Evolutionary conservation across 2,113 vertebrate species (phyloP).

Genomic region (Pongo pygmaeus): DNA sequence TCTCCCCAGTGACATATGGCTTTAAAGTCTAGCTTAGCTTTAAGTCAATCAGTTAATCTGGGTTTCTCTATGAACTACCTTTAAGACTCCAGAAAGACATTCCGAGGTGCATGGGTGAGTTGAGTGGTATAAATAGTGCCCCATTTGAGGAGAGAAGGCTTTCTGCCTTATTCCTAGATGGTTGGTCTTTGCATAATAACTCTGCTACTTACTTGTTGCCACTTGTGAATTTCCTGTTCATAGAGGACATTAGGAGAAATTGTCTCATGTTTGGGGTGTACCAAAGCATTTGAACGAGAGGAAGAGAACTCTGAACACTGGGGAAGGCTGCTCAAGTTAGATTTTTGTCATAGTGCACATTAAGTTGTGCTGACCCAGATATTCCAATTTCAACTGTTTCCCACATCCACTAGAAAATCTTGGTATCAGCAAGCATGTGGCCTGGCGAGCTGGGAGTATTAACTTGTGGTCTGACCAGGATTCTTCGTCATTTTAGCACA

Average conservation of each 20-base stretch:
- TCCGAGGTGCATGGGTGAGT: background rate
- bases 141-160: background rate
- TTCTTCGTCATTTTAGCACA: conserved; percentile 36
- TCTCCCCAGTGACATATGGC: background rate
- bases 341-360: conserved; percentile 59
- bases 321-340: background rate
- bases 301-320: background rate
- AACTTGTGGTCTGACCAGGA: conserved; percentile 44
- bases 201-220: background rate
- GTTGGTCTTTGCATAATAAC: background rate
- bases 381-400: conserved; percentile 59
- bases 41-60: background rate
- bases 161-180: background rate
- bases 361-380: conserved; percentile 65
- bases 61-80: conserved; percentile 9
- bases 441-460: conserved; percentile 54
- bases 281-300: conserved; percentile 14
- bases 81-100: background rate
- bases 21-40: background rate
- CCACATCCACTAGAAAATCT: conserved; percentile 61
- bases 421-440: conserved; percentile 72
- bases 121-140: background rate
- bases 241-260: background rate
- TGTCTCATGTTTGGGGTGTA: background rate
- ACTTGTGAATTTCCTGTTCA: background rate